Base-by-base conservation (phyloP, 2,113 vertebrate genomes). In the Amphiprion percula region DNA sequence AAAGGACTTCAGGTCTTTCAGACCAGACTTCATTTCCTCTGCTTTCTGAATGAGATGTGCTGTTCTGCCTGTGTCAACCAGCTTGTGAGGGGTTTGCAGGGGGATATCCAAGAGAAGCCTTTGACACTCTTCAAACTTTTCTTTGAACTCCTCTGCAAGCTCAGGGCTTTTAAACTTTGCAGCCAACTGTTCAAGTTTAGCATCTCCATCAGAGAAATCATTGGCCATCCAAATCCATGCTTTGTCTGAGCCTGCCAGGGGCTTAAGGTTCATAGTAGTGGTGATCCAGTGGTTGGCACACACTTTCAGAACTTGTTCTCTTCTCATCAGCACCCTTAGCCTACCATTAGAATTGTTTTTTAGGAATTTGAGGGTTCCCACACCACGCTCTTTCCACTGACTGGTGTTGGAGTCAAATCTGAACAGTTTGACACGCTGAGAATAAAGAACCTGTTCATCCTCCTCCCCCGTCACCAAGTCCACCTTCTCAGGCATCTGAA, bases 221-320 rank as follows among this genome's bases (percentile, higher is more conserved):
- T 84, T 99, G 12, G 98, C 98, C 85, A 97, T 79, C 98, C 98
- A 99, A 85, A 98, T 97, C 98, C 97, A 99, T 0, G 98, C 97
- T 86, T 96, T 96, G 72, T 99, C 98, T 19, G 98, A 99, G 2
- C 96, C 98, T 55, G 96, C 95, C 1, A 99, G 93, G 1, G 96
- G 97, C 81, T 99, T 98, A 24, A 99, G 91, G 72, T 98, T 99
- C 98, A 98, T 99, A 0, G 96, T 98, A 63, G 98, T 99, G 0
- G 97, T 99, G 90, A 99, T 99, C 96, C 96, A 98, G 77, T 99
- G 98, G 92, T 99, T 99, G 4, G 98, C 98, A 74, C 98, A 99
- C 6, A 99, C 98, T 85, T 99, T 99, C 15, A 99, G 84, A 19
- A 99, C 98, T 84, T 99, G 98, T 28, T 99, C 98, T 86, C 98